Evolutionary conservation across 92 coral and sea anemone genomes (phyloP).

Genomic region (Umimayanthus kanabou): DNA sequence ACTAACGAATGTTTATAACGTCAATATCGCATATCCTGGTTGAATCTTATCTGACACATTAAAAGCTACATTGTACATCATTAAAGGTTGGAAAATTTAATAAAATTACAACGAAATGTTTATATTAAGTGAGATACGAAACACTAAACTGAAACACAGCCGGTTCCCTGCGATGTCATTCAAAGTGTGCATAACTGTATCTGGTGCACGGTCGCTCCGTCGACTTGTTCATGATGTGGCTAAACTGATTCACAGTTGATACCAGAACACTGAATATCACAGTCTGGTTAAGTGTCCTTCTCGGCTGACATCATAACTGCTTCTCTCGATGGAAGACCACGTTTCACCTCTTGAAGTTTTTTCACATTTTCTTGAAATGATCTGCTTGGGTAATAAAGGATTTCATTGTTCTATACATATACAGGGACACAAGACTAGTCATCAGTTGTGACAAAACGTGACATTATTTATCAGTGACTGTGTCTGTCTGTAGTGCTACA

Average conservation of each 20-base stretch:
- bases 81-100: too few species aligned
- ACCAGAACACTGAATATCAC: not conserved
- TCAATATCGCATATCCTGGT: too few species aligned
- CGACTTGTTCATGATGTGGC: not conserved
- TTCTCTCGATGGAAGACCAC: not conserved
- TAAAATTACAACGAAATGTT: too few species aligned
- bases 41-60: not conserved
- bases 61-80: too few species aligned
- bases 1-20: not conserved
- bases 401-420: not conserved
- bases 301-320: not conserved
- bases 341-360: constrained; percentile 60
- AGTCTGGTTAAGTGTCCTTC: constrained; percentile 1
- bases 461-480: too few species aligned
- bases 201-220: not conserved
- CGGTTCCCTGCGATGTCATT: not conserved
- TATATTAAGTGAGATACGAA: too few species aligned
- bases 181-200: not conserved
- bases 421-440: not conserved
- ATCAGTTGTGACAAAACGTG: not conserved
- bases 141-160: too few species aligned
- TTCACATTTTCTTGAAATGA: constrained; percentile 80
- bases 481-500: too few species aligned
- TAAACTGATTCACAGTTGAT: not conserved
- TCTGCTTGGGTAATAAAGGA: constrained; percentile 29